phyloP scores from a whole-genome alignment of 2,113 vertebrate genomes.

The Hemiscyllium ocellatum region DNA sequence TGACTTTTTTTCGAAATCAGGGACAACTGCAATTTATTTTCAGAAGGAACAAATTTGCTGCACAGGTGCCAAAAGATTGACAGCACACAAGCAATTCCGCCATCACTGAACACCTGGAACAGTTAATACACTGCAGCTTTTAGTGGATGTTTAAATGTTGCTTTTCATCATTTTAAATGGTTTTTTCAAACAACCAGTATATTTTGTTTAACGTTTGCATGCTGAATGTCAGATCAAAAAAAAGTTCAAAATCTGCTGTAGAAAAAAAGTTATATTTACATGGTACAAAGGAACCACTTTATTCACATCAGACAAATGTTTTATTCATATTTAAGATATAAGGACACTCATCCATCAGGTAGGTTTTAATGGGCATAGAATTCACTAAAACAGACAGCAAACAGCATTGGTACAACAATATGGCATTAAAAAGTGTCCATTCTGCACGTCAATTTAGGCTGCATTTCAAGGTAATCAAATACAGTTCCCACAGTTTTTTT shows the following conservation, averaged over 20 bases:
- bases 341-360: conserved; percentile 19
- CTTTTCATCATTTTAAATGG: not conserved
- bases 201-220: conserved; percentile 71
- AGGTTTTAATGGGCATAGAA: not conserved
- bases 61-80: conserved; percentile 62
- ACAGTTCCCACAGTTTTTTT: not conserved
- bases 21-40: conserved; percentile 52
- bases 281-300: conserved; percentile 25
- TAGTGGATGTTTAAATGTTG: conserved; percentile 5
- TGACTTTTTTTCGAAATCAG: conserved; percentile 51
- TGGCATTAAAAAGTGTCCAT: conserved; percentile 8
- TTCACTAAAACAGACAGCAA: conserved; percentile 11
- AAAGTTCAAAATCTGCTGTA: conserved; percentile 42
- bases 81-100: conserved; percentile 65
- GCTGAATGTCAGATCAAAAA: conserved; percentile 76
- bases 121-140: not conserved
- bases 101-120: conserved; percentile 58
- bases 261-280: conserved; percentile 36
- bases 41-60: conserved; percentile 56
- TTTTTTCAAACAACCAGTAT: conserved; percentile 16
- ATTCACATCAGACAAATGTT: conserved; percentile 11
- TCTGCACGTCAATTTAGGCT: conserved; percentile 16
- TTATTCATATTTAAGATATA: conserved; percentile 30
- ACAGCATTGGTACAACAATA: not conserved
- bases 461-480: not conserved